Base-by-base conservation (phyloP, 92 coral and sea anemone species). In the Hydrozoanthus gracilis region DNA sequence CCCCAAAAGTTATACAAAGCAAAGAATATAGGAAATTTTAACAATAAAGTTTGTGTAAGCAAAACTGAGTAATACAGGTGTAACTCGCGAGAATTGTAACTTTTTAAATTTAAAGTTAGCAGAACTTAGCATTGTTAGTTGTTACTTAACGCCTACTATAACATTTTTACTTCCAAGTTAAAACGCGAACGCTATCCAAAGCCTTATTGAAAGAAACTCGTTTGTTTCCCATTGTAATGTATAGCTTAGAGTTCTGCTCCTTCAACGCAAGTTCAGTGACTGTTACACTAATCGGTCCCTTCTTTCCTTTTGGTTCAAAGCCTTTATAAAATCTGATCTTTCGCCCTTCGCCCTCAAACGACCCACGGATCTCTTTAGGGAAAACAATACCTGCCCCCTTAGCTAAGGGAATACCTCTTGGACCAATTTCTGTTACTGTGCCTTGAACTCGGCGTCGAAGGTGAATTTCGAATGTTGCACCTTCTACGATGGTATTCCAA, bases 401-500 rank as follows among this genome's bases (percentile, higher is more conserved):
- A 3, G 99, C 98, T 69, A 95, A 84, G 82, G 95, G 95, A 52
- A 96, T 61, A 52, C 99, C 99, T 47, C 93, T 93, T 51, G 99
- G 99, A 6, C 98, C 99, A 76, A 95, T 87, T 62, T 89, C 90
- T 46, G 89, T 87, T 69, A 96, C 82, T 7, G 91, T 90, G 10
- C 98, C 99, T 71, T 92, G 95, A 49, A 92, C 88, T 9, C 94
- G 87, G 66, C 98, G 91, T 44, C 97, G 97, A 46, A 95, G 88
- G 49, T 91, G 44, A 74, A 95, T 80, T 76, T 92, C 93, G 88
- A 96, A 96, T 49, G 85, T 47, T 17, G 44, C 48, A 44, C n/a
- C 73, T 20, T 66, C 76, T 8, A 67, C 73, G 13, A 73, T 82
- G 62, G 76, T 91, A 73, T 77, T 88, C 95, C 98, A 92, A 8